Evolutionary conservation across 2,113 vertebrate species (phyloP), one percentile per base, ranked within the genome.

Genomic region (Ginglymostoma cirratum): DNA sequence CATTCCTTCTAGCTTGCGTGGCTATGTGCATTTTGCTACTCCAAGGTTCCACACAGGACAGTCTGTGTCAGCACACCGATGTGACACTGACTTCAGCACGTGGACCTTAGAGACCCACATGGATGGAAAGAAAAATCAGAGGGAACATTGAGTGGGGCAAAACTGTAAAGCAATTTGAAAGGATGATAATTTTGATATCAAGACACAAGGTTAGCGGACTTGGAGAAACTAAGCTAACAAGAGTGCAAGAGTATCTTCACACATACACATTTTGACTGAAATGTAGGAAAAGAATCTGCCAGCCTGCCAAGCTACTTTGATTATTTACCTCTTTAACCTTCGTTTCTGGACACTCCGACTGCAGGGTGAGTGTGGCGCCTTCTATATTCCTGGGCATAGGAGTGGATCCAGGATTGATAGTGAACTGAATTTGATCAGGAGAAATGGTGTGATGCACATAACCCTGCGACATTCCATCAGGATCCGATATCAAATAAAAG

Each of bases 391-490:
- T 98, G 1, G 99, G 99, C 99, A 99, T 99, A 23, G 98, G 99
- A 0, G 99, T 99, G 23, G 99, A 99, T 24, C 99, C 99, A 86
- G 99, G 99, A 97, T 99, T 99, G 97, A 99, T 99, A 1, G 98
- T 99, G 96, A 99, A 98, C 96, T 99, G 99, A 95, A 99, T 99
- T 97, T 99, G 99, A 97, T 99, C 98, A 0, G 98, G 98, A 86
- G 99, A 99, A 97, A 99, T 99, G 96, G 99, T 99, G 83, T 99
- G 99, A 96, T 99, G 99, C 96, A 99, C 99, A 0, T 99, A 99
- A 97, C 99, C 99, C 97, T 99, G 99, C 52, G 98, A 98, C 98
- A 99, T 99, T 96, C 98, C 98, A 96, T 99, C 99, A 96, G 98
- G 98, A 96, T 99, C 99, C 3, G 96, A 94, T 97, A 99, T 98